Conservation (phyloP, 2,113 vertebrate species). For the Vombatus ursinus region DNA sequence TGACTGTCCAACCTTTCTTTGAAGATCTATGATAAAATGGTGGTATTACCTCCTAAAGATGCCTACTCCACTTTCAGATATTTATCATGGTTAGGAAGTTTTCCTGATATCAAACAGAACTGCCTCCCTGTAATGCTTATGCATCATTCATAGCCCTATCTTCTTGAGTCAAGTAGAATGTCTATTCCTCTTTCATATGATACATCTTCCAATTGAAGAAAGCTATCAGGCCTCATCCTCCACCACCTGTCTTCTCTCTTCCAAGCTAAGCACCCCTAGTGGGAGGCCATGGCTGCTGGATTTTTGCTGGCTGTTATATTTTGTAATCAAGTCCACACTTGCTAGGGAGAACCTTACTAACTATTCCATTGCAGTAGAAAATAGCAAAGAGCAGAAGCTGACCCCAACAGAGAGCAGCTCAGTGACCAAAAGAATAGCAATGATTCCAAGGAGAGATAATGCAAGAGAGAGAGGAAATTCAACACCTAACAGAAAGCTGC, state of each 20-base stretch:
- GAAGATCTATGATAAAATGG: not conserved
- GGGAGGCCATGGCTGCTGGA: no score
- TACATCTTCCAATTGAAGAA: not conserved
- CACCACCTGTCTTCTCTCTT: not conserved
- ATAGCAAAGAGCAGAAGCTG: not conserved
- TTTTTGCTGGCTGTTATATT: not conserved
- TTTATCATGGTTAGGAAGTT: not conserved
- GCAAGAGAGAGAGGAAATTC: not conserved
- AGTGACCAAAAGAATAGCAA: not conserved
- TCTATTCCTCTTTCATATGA: not conserved
- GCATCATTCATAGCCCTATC: not conserved
- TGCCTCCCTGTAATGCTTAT: not conserved
- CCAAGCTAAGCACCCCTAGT: not conserved
- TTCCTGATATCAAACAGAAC: not conserved
- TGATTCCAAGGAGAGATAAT: not conserved
- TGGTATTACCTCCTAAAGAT: not conserved
- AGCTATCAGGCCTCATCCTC: not conserved
- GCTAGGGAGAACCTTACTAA: not conserved
- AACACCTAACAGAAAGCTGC: not conserved
- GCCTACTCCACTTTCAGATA: not conserved
- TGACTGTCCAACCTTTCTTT: not conserved
- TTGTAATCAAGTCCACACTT: not conserved
- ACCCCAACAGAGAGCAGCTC: no score
- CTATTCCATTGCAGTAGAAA: not conserved
- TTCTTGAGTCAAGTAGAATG: not conserved